Base-by-base conservation (phyloP, 2,888 invertebrate genomes). In the Drosophila meridiana region DNA sequence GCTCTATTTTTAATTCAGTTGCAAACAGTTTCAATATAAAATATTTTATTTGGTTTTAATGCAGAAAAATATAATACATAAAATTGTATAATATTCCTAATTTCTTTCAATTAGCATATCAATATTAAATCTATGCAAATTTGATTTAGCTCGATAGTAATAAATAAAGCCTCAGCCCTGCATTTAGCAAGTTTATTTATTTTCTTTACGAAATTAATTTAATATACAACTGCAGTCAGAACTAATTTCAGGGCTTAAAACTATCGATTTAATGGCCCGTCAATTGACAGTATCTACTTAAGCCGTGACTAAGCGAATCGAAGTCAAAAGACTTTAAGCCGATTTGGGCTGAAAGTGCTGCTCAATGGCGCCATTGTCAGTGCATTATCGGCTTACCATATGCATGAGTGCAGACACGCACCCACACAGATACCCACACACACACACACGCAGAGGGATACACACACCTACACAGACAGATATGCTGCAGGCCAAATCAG, bases 261-360 rank as follows among this genome's bases (percentile, higher is more conserved):
- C 80, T 85, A 69, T 83, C 62, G 73, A 73, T 78, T 87, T 66
- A 73, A 65, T 76, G 59, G 69, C 69, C 61, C 55, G 72, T 80
- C 87, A 78, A 76, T 73, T 68, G 64, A 59, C 69, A 65, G 48
- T 52, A 65, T 65, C 69, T 50, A 69, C 60, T 83, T 88, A 84
- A 86, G 79, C 89, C 72, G n/a, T 30, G 74, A 77, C 87, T 69
- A 70, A 78, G 79, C 66, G 73, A 72, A 83, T 83, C 73, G 82
- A 88, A 88, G 84, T 86, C 84, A 81, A 83, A 71, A 76, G 75
- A 79, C 71, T 83, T 71, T 83, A 86, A 76, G 89, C 84, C 82
- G 78, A 78, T 83, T 86, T 81, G 57, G 53, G 63, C 68, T 61
- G 70, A 75, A 75, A 75, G 72, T 67, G 69, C 76, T 69, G 64